Percentiles rank a stretch among this genome's conserved stretches.
Conservation (phyloP, 2,797 vertebrate genomes). For the Acridotheres tristis region DNA sequence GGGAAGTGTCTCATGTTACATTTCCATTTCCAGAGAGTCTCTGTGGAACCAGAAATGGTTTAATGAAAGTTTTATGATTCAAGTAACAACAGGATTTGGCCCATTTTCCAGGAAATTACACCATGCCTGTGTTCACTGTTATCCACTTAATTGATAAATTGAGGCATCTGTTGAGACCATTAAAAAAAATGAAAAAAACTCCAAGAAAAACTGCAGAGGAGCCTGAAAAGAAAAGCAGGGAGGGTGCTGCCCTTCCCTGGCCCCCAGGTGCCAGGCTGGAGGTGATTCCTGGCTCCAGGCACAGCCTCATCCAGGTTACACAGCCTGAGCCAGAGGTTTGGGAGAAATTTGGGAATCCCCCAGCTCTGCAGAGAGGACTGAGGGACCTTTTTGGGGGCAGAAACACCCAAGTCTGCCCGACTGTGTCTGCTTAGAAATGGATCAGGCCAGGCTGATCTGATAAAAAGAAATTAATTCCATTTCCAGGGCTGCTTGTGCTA, state of each 20-base stretch:
- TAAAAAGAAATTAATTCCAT: background rate
- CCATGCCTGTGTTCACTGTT: background rate
- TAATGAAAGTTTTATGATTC: background rate
- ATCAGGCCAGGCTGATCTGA: background rate
- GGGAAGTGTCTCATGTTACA: fast-evolving
- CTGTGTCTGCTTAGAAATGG: background rate
- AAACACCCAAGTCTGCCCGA: background rate
- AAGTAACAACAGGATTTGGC: background rate
- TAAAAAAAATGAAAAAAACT: fast-evolving
- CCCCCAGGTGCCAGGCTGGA: background rate
- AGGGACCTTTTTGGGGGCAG: background rate
- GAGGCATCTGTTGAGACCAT: background rate
- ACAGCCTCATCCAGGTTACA: background rate
- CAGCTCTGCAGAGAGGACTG: background rate
- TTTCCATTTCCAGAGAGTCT: background rate
- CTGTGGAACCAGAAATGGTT: background rate
- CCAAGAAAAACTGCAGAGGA: background rate
- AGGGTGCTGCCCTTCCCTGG: background rate
- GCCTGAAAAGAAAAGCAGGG: background rate
- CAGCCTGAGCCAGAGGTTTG: background rate
- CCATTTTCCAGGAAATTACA: slow-evolving; percentile 30
- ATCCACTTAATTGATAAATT: background rate
- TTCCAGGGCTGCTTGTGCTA: background rate
- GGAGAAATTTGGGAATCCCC: background rate
- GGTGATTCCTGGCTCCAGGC: background rate